Evolutionary conservation across 2,888 invertebrate species (phyloP), one percentile per base, ranked within the genome.

Genomic region (Vanessa cardui): DNA sequence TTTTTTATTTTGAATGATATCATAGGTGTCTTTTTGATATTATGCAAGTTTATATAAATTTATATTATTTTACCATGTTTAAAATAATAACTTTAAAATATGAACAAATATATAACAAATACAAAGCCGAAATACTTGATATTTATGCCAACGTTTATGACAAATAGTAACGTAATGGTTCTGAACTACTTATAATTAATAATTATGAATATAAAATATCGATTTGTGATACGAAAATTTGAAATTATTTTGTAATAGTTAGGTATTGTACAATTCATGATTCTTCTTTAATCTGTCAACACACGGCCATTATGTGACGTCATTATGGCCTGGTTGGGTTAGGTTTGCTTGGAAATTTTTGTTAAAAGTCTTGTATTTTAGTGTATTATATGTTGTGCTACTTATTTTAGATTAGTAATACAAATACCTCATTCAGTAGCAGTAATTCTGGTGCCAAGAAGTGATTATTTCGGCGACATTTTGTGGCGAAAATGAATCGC

Each of bases 401-500:
- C 89, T 89, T 90, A 90, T 85, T 89, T 91, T 92, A 90, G 89
- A 88, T 79, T 90, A 91, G 86, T 88, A 87, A 89, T 90, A 92
- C 87, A 89, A 89, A 90, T 92, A 90, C 86, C 87, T 87, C 86
- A 87, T 86, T 89, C 78, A 87, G 88, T 90, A 90, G 86, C 83
- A 83, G 85, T 85, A 86, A 88, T 83, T 80, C 83, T 89, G 88
- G 89, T 90, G 90, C 90, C 89, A 87, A 90, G 85, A 86, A 89
- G 84, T 87, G 83, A 85, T 85, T 85, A 81, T 87, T 84, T 85
- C 84, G 83, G 84, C 85, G 87, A 86, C 86, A 85, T 86, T 88
- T 86, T 88, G 84, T 86, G 92, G 90, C 91, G 91, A 95, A 95
- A 96, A 97, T 97, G 97, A 97, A 96, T 95, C 96, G 97, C 94